phyloP scores from a whole-genome alignment of 2,113 vertebrate species.

The Ploceus nigricollis region DNA sequence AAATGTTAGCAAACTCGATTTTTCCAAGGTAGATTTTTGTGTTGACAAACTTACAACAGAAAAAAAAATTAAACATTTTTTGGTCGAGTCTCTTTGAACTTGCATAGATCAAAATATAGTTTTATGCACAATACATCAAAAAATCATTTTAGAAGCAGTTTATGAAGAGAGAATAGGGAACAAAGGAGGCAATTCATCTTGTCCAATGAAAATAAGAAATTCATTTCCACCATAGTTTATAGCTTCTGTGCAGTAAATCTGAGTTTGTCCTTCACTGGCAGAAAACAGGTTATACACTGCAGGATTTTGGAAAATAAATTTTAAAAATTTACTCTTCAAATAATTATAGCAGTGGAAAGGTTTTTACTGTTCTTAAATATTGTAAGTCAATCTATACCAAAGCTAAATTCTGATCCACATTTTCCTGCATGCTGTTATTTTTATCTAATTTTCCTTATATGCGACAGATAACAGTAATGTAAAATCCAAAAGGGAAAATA shows the following conservation, averaged over 20 bases:
- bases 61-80: neutral
- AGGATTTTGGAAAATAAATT: neutral
- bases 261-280: neutral
- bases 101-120: neutral
- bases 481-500: slow-evolving; percentile 13
- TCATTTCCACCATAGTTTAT: neutral
- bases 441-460: neutral
- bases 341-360: neutral
- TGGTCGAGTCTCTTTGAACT: neutral
- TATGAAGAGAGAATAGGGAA: neutral
- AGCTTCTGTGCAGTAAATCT: neutral
- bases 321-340: neutral
- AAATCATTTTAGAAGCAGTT: neutral
- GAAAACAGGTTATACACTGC: neutral
- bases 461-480: neutral
- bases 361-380: neutral
- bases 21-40: neutral
- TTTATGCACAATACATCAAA: neutral
- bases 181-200: neutral
- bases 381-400: neutral
- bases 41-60: neutral
- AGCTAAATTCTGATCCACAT: neutral
- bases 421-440: neutral
- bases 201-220: neutral
- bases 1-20: neutral